Evolutionary conservation across 2,113 vertebrate genomes (phyloP).

Genomic region (Ranitomeya imitator): DNA sequence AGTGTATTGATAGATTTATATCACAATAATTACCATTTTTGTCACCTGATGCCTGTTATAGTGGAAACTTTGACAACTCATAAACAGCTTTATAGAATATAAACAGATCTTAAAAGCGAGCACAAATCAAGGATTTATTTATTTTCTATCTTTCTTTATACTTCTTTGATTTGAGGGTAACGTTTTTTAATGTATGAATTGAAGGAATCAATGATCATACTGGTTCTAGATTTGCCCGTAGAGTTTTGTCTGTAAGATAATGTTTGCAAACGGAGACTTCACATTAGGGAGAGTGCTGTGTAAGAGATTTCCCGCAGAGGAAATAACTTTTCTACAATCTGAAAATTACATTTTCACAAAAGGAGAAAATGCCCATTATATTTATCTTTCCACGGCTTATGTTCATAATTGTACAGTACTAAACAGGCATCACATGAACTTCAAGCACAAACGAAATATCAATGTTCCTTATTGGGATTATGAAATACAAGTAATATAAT

Average conservation of each 20-base stretch:
- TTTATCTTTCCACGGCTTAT: slow-evolving; percentile 5
- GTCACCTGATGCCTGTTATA: no score
- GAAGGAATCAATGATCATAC: not conserved
- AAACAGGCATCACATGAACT: slow-evolving; percentile 21
- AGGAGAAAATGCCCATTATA: slow-evolving; percentile 33
- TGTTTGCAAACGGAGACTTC: not conserved
- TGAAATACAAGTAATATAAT: slow-evolving; percentile 37
- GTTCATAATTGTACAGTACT: slow-evolving; percentile 39
- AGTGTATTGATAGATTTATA: no score
- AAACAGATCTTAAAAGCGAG: no score
- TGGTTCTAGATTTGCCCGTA: not conserved
- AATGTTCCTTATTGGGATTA: slow-evolving; percentile 37
- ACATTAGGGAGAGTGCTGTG: not conserved
- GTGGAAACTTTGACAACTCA: no score
- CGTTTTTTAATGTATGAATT: not conserved
- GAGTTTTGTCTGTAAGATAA: not conserved
- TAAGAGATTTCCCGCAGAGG: not conserved
- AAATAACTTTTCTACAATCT: slow-evolving; percentile 7
- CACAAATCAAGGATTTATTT: no score
- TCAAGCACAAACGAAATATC: slow-evolving; percentile 44
- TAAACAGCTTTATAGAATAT: no score
- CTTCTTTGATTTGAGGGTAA: not conserved
- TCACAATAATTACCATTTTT: no score
- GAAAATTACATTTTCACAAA: slow-evolving; percentile 37
- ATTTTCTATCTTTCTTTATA: not conserved